phyloP scores from a whole-genome alignment of 2,113 vertebrate genomes.

The Corythornis vintsioides region DNA sequence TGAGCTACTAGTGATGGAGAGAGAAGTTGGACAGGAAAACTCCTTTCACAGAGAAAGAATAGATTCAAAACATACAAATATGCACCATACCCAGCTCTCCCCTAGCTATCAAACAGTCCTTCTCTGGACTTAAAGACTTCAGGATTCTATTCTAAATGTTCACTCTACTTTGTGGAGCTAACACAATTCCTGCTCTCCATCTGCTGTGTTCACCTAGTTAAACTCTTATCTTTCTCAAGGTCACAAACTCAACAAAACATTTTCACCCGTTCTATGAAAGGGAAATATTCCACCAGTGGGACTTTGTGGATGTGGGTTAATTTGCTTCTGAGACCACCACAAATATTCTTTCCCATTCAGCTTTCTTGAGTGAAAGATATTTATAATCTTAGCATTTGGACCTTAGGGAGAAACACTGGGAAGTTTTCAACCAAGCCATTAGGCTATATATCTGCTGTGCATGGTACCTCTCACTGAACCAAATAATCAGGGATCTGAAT shows the following conservation, averaged over 20 bases:
- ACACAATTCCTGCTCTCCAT: background rate
- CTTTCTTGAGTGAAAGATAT: background rate
- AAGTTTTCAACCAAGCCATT: conserved; percentile 6
- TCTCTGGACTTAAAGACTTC: background rate
- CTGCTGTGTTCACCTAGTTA: background rate
- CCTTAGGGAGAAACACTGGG: background rate
- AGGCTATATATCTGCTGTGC: background rate
- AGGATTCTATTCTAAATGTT: background rate
- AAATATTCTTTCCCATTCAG: background rate
- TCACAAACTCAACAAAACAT: background rate
- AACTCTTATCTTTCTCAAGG: background rate
- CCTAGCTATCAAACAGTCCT: background rate
- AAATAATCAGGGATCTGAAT: background rate
- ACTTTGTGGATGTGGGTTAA: background rate
- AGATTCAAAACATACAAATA: background rate
- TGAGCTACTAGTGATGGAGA: background rate
- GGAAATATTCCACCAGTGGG: background rate
- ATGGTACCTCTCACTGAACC: background rate
- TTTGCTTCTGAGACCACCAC: background rate
- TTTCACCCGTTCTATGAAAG: background rate
- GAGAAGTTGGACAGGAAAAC: background rate
- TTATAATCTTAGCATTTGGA: background rate
- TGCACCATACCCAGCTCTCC: background rate
- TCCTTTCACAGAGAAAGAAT: background rate
- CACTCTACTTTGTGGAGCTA: background rate